These are phyloP conservation scores for Elaphurus davidianus DNA, from an alignment of 2,113 vertebrate species.

Conservation along the genomic window DNA sequence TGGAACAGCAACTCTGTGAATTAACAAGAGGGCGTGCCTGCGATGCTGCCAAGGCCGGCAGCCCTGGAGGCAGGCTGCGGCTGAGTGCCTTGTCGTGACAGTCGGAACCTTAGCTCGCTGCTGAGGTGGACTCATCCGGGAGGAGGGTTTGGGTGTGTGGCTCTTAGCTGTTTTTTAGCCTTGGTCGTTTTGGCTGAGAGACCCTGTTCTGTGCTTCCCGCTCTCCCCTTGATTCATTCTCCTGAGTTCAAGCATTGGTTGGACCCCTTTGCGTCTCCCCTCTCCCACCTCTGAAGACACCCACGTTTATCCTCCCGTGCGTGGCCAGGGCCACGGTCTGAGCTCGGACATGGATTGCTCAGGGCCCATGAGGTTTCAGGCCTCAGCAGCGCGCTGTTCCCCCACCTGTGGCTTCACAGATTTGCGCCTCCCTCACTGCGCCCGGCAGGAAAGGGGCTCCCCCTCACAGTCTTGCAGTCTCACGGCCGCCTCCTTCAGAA, in stretches of 20 bases:
- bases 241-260: neutral
- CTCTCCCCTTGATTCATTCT: neutral
- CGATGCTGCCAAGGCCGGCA: neutral
- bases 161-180: neutral
- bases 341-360: rapidly evolving
- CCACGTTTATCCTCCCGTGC: rapidly evolving
- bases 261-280: neutral
- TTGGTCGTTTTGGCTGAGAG: neutral
- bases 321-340: neutral
- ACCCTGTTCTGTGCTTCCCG: neutral
- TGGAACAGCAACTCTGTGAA: neutral
- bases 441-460: rapidly evolving
- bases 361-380: too few species aligned
- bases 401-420: neutral
- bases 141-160: too few species aligned
- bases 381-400: rapidly evolving
- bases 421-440: neutral
- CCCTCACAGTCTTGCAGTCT: neutral
- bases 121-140: neutral
- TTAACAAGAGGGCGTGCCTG: neutral
- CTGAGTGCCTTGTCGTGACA: neutral
- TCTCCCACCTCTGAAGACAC: neutral
- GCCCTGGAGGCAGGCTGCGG: neutral
- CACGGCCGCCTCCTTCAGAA: neutral
- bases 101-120: neutral